Base-by-base conservation (phyloP, 2,113 vertebrate species). In the Hemiprocne comata region DNA sequence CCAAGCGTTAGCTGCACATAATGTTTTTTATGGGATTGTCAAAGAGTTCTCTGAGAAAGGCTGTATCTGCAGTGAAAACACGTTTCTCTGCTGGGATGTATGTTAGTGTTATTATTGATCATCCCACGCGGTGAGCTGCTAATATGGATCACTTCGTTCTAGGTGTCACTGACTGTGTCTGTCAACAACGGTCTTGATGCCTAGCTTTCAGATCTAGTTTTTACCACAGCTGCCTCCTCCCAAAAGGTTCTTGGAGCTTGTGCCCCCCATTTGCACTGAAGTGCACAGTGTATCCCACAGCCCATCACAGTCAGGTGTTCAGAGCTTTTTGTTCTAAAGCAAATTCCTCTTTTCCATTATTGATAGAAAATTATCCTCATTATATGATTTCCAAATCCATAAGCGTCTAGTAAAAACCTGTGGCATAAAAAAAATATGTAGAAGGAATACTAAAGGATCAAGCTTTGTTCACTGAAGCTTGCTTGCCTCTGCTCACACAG, bases 211-310 rank as follows among this genome's bases (percentile, higher is more conserved):
- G 25, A 34, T 86, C 46, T 4, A 34, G 1, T 53, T 93, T 84
- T 84, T 71, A 44, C 48, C 21, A 29, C 38, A 55, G 40, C 46
- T 86, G 40, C 64, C 20, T 76, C 36, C n/a, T 65, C 16, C n/a
- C n/a, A 34, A 62, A 77, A 58, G 9, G 7, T 54, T 84, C 48
- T 74, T 2, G 1, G n/a, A 77, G 55, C 31, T 58, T 62, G 16
- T 46, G 21, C 17, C 13, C 53, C 20, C 3, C 0, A 0, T 73
- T 24, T 33, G 55, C 42, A 25, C 36, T 55, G 46, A 80, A 29
- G 6, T 5, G 0, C 42, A 6, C 0, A 0, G 21, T 71, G 15
- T 73, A 24, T 76, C 31, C n/a, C 64, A 60, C 26, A 60, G 73
- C 24, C 38, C 15, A 13, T 85, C 23, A 16, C 11, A 58, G 11